phyloP scores from a whole-genome alignment of 2,797 vertebrate species.

The Enteromius anoplus region DNA sequence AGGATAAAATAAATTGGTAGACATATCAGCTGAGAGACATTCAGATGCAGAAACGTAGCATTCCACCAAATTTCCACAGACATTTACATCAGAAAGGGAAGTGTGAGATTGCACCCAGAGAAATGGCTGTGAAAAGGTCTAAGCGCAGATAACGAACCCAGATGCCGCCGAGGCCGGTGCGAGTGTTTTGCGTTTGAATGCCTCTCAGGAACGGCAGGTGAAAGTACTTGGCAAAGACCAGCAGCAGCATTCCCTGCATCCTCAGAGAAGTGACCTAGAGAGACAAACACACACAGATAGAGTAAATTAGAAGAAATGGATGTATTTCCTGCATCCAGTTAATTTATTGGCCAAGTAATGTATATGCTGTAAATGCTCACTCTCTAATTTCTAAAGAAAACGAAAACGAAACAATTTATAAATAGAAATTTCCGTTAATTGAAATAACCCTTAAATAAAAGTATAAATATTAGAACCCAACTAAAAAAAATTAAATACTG shows the following conservation, averaged over 20 bases:
- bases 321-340: not conserved
- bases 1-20: not conserved
- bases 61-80: not conserved
- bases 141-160: conserved; percentile 83
- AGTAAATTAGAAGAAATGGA: conserved; percentile 23
- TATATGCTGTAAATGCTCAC: too few relatives aligned
- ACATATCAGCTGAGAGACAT: not conserved
- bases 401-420: not conserved
- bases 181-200: conserved; percentile 93
- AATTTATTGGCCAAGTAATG: not conserved
- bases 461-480: not conserved
- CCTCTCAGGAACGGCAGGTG: conserved; percentile 93
- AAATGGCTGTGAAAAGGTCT: not conserved
- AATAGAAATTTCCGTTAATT: not conserved
- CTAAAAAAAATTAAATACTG: not conserved
- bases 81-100: not conserved
- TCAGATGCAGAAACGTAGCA: not conserved
- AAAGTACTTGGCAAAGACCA: conserved; percentile 95
- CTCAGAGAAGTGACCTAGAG: conserved; percentile 90
- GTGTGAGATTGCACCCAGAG: not conserved
- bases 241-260: conserved; percentile 93
- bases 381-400: not conserved
- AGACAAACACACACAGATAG: not conserved
- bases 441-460: not conserved
- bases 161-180: conserved; percentile 95